Base-by-base conservation (phyloP, 2,888 invertebrate genomes). In the Nomada goodeniana region DNA sequence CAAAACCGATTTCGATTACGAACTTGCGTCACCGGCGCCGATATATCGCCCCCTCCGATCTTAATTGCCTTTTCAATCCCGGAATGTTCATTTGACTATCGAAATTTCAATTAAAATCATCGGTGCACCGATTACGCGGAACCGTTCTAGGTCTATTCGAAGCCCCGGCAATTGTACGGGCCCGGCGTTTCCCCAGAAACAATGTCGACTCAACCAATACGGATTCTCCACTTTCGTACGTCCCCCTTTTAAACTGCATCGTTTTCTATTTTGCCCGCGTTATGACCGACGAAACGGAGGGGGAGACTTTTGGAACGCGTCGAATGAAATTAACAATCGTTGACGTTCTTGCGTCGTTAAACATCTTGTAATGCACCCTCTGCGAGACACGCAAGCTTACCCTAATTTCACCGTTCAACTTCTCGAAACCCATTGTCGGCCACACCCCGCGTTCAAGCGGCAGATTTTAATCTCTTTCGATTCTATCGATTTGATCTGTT, bases 41-140 rank as follows among this genome's bases (percentile, higher is more conserved):
- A 83, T 64, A 74, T 86, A 87, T 82, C 86, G 78, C 26, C 68
- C 36, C 52, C 47, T 69, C 78, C 75, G 70, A 88, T 80, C 78
- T 83, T 64, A 83, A 86, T 87, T 88, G 79, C 84, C 57, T 80
- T 71, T 83, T 80, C 86, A 72, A 64, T 73, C 80, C 52, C 18
- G 67, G 26, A 76, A 74, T 78, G 86, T 76, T 73, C 72, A 70
- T 67, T 72, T 71, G 76, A 72, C 79, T 73, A 64, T 69, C 77
- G 76, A 80, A 85, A 82, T 85, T 86, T 85, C 85, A 85, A 85
- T 85, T 77, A 83, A 83, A 83, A 83, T 83, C 67, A 85, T 80
- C 82, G 60, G 18, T 55, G 52, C 61, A 15, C 63, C 76, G 68
- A 82, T 69, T 70, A 72, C 68, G 60, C 55, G 60, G 55, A 72